Evolutionary conservation across 2,113 vertebrate species (phyloP), one percentile per base, ranked within the genome.

Genomic region (Loxodonta africana): DNA sequence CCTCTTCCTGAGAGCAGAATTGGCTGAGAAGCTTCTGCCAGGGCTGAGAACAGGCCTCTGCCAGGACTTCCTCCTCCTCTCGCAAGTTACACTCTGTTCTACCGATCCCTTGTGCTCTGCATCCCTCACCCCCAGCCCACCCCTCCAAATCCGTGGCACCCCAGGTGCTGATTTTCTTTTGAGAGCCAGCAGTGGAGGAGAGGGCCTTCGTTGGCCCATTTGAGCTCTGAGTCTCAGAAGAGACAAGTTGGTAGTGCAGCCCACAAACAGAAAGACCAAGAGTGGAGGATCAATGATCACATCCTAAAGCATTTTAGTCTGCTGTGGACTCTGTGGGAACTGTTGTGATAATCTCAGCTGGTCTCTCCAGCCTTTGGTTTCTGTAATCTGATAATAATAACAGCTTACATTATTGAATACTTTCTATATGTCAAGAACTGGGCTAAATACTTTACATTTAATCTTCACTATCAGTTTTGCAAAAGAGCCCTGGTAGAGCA

Each of bases 91-190:
- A 12, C 25, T 37, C 77, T 91, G 18, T 78, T 53, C 37, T 93
- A 6, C 71, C 33, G 28, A 26, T 86, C 7, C 20, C 15, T 76
- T 46, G 28, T 14, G 51, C 30, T 48, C 37, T 41, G 63, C 65
- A 46, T 25, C 14, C 71, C 48, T 82, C 5, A 28, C 10, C 21
- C 53, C 44, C 30, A 74, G 57, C 20, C 9, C 0, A 0, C 28
- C 62, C 48, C 26, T 83, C 53, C 81, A 83, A 73, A 73, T 86
- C 69, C 85, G 46, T 20, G 51, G 67, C 63, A 21, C 3, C 26
- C 63, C n/a, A 60, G 44, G 23, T 46, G 4, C 60, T 90, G 88
- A 87, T 48, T 65, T 94, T 37, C 26, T 97, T 91, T 67, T 67
- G 44, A 92, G 46, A 91, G 71, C 8, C 28, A 71, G 41, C 20